Evolutionary conservation across 1,140 invertebrate species (phyloP), one percentile per base, ranked within the genome.

Genomic region (Proctacanthus coquilletti): DNA sequence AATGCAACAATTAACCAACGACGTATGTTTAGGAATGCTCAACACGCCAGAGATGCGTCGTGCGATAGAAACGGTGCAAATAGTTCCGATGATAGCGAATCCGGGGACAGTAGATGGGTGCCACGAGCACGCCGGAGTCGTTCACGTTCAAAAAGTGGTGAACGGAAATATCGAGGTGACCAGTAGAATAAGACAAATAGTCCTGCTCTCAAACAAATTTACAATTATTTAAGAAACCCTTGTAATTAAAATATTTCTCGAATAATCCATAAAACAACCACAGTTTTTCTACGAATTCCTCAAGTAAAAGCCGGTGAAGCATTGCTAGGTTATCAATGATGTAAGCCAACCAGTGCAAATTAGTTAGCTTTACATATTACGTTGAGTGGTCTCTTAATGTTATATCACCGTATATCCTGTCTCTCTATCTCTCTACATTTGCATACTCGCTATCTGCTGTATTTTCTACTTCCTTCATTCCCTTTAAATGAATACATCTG

Each of bases 71-170:
- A 29, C 21, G 27, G 27, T 29, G 10, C 21, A 6, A 18, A 15
- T 14, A 41, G 33, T 41, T 41, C 34, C 3, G 23, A 41, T 30
- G 21, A 23, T 17, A 41, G 34, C 21, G 39, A 41, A 31, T 36
- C 23, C 2, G 21, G n/a, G 6, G 25, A 36, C 17, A 21, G 21
- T 11, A 33, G 34, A n/a, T 41, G 39, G 39, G 23, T 17, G 21
- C 21, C 15, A 6, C 33, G 34, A 9, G 9, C 18, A n/a, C 15
- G 27, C 11, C 39, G 34, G 2, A 30, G 17, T n/a, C 20, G 32
- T 18, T 33, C 38, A 3, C 23, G 39, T 20, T 41, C 39, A 18
- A 41, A 36, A 30, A 36, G 33, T 20, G 14, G 29, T 21, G 39
- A 41, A 36, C 18, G 39, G 4, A 35, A 31, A 31, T 41, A 31